A percentile compares a stretch with the other conserved stretches of the same genome.
phyloP scores from a whole-genome alignment of 2,797 vertebrate species.

The Dermochelys coriacea region DNA sequence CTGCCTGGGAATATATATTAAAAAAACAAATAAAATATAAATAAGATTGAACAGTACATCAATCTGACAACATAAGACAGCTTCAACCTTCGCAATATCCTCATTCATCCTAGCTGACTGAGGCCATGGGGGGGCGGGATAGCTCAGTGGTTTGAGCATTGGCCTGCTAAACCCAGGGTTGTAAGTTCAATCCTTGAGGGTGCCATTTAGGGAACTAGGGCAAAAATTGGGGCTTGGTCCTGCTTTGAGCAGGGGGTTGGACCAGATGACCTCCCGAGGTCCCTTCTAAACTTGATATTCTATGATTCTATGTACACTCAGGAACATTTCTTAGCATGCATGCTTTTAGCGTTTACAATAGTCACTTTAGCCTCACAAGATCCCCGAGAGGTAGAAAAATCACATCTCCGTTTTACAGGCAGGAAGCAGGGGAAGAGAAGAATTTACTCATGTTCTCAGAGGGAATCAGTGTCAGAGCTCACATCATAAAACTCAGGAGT shows the following conservation, averaged over 20 bases:
- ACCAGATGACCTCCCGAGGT: too few species aligned
- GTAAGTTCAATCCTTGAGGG: too few species aligned
- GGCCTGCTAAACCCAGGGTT: too few species aligned
- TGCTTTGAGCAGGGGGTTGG: too few species aligned
- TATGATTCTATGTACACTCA: neutral
- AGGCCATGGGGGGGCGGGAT: neutral
- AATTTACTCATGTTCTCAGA: accelerated
- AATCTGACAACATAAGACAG: neutral
- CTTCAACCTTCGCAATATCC: neutral
- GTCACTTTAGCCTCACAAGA: neutral
- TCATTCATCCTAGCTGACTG: neutral
- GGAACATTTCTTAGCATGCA: neutral
- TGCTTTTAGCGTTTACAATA: neutral
- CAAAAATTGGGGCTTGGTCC: too few species aligned
- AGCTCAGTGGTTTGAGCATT: too few species aligned
- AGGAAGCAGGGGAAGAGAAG: neutral
- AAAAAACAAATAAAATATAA: neutral
- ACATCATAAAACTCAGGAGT: neutral
- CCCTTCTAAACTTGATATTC: too few species aligned
- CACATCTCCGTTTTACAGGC: neutral
- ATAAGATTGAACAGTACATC: neutral
- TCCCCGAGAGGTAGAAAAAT: neutral
- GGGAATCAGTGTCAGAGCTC: neutral
- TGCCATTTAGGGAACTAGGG: too few species aligned
- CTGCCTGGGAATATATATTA: neutral